Percentiles rank a stretch among this genome's conserved stretches.
Evolutionary conservation across 1,140 invertebrate genomes (phyloP).

Genomic region (Globodera rostochiensis): DNA sequence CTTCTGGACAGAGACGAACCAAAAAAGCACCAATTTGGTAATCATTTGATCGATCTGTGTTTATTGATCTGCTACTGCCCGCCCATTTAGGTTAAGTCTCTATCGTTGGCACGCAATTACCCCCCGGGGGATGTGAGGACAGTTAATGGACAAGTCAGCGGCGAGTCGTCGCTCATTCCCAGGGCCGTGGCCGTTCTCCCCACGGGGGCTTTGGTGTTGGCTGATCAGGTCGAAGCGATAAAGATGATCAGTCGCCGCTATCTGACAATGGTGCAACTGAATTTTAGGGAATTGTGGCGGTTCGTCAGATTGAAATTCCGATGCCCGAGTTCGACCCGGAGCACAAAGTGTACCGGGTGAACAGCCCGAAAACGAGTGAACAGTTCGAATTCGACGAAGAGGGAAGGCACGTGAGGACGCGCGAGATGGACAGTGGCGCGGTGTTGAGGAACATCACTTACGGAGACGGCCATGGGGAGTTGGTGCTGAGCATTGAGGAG

Average conservation of each 20-base stretch:
- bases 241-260: too few relatives aligned
- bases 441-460: background rate
- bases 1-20: constrained; percentile 20
- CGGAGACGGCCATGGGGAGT: background rate
- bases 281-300: background rate
- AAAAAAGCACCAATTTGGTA: constrained; percentile 25
- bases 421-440: background rate
- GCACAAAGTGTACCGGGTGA: background rate
- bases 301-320: background rate
- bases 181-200: constrained; percentile 15
- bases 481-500: background rate
- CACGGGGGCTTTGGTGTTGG: constrained; percentile 10
- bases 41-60: constrained; percentile 7
- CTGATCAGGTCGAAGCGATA: constrained; percentile 14
- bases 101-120: background rate
- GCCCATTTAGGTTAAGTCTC: constrained; percentile 9
- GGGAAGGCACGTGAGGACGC: constrained; percentile 6
- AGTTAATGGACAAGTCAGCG: background rate
- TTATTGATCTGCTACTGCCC: background rate
- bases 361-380: constrained; percentile 1
- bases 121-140: constrained; percentile 9
- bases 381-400: background rate
- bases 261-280: background rate
- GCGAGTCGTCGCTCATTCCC: background rate
- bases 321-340: background rate